Conservation (phyloP, 2,797 vertebrate species). For the Helostoma temminkii region DNA sequence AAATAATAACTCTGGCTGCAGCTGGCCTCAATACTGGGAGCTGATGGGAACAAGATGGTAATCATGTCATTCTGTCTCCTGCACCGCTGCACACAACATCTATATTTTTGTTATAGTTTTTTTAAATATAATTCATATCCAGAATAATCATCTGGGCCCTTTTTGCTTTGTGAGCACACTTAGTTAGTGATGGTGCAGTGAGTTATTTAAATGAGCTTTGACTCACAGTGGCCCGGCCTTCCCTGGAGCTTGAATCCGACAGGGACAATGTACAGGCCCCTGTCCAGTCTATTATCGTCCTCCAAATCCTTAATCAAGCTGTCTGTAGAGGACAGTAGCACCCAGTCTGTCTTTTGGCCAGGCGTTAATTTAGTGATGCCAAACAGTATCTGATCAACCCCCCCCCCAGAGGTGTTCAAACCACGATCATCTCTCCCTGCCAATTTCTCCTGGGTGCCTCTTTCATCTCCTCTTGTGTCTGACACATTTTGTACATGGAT, state of each 20-base stretch:
- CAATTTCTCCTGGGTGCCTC: conserved; percentile 58
- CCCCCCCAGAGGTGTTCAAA: conserved; percentile 46
- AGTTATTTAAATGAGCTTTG: conserved; percentile 80
- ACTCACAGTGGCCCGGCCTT: conserved; percentile 70
- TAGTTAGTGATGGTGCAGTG: conserved; percentile 76
- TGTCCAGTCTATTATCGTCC: conserved; percentile 69
- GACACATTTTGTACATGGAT: conserved; percentile 55
- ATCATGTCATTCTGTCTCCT: conserved; percentile 62
- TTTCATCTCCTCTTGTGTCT: conserved; percentile 52
- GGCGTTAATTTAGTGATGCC: conserved; percentile 54
- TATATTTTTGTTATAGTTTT: conserved; percentile 11
- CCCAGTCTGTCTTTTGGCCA: conserved; percentile 46
- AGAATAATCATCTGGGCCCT: conserved; percentile 67
- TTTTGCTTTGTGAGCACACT: conserved; percentile 68
- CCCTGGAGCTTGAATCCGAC: conserved; percentile 72
- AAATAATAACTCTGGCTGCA: conserved; percentile 62
- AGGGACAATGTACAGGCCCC: conserved; percentile 57
- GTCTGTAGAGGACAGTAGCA: conserved; percentile 62
- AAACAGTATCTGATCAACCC: conserved; percentile 68
- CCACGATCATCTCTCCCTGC: conserved; percentile 49
- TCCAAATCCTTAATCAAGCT: conserved; percentile 74
- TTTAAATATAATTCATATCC: conserved; percentile 50
- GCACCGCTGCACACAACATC: conserved; percentile 48
- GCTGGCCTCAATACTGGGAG: conserved; percentile 62
- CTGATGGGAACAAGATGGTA: conserved; percentile 62